Percentiles rank a stretch among this genome's conserved stretches.
Conservation (phyloP, 2,888 invertebrate species). For the Zaprionus bogoriensis region DNA sequence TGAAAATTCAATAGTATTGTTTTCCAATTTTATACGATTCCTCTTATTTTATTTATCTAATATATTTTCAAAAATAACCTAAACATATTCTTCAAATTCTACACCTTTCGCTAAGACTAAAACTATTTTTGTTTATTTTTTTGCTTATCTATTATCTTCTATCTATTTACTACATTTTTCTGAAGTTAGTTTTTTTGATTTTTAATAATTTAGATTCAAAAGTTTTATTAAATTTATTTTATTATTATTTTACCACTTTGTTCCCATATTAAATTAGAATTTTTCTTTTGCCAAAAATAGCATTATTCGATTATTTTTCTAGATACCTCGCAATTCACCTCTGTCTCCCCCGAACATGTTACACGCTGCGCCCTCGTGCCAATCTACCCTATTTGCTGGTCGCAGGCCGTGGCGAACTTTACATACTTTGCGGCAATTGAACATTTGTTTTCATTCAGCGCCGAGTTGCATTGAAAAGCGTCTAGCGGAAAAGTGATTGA, state of each 20-base stretch:
- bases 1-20: too few relatives aligned
- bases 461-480: conserved; percentile 69
- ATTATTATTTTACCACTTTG: background rate
- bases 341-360: background rate
- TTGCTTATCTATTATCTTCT: too few relatives aligned
- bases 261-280: background rate
- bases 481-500: conserved; percentile 78
- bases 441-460: conserved; percentile 76
- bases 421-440: conserved; percentile 74
- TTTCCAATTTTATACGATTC: too few relatives aligned
- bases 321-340: background rate
- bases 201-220: too few relatives aligned
- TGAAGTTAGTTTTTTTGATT: too few relatives aligned
- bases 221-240: background rate
- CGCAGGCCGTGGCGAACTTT: conserved; percentile 40
- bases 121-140: too few relatives aligned
- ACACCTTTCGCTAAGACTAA: too few relatives aligned
- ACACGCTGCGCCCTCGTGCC: background rate
- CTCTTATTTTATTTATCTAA: too few relatives aligned
- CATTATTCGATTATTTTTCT: background rate
- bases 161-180: too few relatives aligned
- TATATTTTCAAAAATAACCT: too few relatives aligned
- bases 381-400: background rate
- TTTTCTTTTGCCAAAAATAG: background rate
- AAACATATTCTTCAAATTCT: too few relatives aligned